Evolutionary conservation across 1,140 invertebrate genomes (phyloP), one percentile per base, ranked within the genome.

Genomic region (Aphaenogaster rudis): DNA sequence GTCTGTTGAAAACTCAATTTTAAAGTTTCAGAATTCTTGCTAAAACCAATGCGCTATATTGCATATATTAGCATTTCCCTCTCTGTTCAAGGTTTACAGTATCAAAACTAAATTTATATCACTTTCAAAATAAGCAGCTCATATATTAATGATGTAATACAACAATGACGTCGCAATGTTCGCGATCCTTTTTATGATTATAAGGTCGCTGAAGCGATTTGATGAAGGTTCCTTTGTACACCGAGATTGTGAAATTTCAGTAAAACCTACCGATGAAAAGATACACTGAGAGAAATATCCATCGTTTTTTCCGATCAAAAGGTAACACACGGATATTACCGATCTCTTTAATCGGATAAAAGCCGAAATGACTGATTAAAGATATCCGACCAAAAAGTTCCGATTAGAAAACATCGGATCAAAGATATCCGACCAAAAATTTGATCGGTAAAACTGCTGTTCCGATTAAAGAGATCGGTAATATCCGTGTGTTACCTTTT

Each of bases 111-210:
- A 36, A 63, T 8, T 78, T 61, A 45, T 63, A 64, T 45, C 4
- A 52, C 33, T 81, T 71, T 81, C 13, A 15, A 81, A 45, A 50
- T 54, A 48, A 84, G 8, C 45, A 8, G 13, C 33, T 84, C 54
- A 82, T 74, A 61, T 42, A 61, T 74, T 84, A 84, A 76, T 67
- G 36, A 71, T 17, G 13, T 69, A 74, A 50, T 69, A 76, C 9
- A 45, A 67, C 28, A 28, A 28, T 28, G 28, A 28, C 28, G 5
- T 81, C n/a, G 33, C 39, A 17, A 8, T 28, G 5, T 81, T 52
- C n/a, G 36, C 36, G 21, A 2, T 59, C 36, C 13, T n/a, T 57
- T 54, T 72, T 48, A 36, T 3, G 17, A 15, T 11, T 48, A 59
- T 36, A 36, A 80, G 7, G 2, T 67, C 33, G 13, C 11, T 33